These are phyloP conservation scores for Coryphaenoides rupestris DNA, from an alignment of 2,113 vertebrate genomes.

Conservation along the genomic window DNA sequence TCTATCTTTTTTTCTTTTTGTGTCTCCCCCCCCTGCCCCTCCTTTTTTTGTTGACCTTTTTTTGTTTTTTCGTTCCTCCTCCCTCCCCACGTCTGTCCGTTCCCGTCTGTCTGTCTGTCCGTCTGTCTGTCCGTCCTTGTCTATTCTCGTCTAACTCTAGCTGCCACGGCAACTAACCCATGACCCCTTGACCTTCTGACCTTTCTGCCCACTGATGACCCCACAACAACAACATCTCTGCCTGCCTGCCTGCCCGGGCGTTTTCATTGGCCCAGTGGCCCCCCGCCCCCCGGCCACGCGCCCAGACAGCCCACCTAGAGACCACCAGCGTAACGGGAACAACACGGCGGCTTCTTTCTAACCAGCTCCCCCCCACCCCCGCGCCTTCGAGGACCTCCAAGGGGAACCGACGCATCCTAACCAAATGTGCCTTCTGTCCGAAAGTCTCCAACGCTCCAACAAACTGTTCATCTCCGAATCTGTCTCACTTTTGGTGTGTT, in stretches of 20 bases:
- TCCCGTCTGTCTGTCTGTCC: conserved; percentile 80
- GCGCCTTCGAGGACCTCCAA: conserved; percentile 53
- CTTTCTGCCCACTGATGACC: conserved; percentile 99
- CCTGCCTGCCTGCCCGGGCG: conserved; percentile 95
- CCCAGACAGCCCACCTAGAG: conserved; percentile 63
- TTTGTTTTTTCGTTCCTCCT: conserved; percentile 51
- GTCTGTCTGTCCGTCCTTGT: conserved; percentile 77
- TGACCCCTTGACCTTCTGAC: conserved; percentile 99
- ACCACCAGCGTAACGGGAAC: conserved; percentile 64
- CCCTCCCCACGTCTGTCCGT: conserved; percentile 71
- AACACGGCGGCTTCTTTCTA: conserved; percentile 60
- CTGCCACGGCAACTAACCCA: conserved; percentile 99
- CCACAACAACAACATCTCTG: conserved; percentile 97
- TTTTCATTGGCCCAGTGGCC: conserved; percentile 97
- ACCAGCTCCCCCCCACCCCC: conserved; percentile 53
- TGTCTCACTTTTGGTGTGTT: conserved; percentile 14
- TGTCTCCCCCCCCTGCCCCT: too few species aligned
- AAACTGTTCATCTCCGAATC: conserved; percentile 14
- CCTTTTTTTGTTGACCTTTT: conserved; percentile 75
- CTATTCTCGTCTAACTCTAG: conserved; percentile 92
- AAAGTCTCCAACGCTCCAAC: conserved; percentile 41
- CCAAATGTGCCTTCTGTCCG: conserved; percentile 57
- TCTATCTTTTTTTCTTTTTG: conserved; percentile 89
- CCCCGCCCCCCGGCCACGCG: conserved; percentile 77
- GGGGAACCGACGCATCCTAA: conserved; percentile 47